phyloP scores from a whole-genome alignment of 37 sponge, comb jelly and placozoan genomes.

The Corticium candelabrum region DNA sequence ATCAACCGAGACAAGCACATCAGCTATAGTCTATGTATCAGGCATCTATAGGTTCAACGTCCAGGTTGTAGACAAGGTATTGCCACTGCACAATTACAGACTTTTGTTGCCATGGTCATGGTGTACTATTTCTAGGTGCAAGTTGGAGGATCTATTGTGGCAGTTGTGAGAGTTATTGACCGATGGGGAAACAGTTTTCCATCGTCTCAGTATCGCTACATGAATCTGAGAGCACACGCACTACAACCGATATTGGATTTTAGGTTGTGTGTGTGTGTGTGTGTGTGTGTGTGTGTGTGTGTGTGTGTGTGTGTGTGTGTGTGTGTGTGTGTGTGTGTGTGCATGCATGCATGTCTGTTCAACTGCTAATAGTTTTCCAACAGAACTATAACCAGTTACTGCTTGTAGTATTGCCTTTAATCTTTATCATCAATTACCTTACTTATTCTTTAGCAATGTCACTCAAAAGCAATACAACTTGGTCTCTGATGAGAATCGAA shows the following conservation, averaged over 20 bases:
- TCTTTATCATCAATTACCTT: no score
- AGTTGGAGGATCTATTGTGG: conserved; percentile 44
- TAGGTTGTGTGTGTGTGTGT: not conserved
- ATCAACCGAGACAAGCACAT: not conserved
- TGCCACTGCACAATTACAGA: no score
- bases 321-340: conserved; percentile 5
- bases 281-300: not conserved
- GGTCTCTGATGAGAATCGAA: no score
- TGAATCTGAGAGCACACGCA: not conserved
- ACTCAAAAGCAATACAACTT: no score
- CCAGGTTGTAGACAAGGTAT: conserved; percentile 20
- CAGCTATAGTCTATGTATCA: conserved; percentile 29
- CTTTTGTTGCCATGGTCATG: no score
- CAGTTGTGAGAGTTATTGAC: conserved; percentile 53
- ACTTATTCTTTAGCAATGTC: no score
- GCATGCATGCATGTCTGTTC: not conserved
- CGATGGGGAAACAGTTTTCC: conserved; percentile 33
- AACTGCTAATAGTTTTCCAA: no score
- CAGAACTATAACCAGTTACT: no score
- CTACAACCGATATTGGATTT: not conserved
- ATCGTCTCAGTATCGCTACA: conserved; percentile 35
- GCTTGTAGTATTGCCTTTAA: no score
- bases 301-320: conserved; percentile 1
- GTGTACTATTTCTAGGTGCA: conserved; percentile 41
- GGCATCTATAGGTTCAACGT: conserved; percentile 37